Evolutionary conservation across 2,797 vertebrate genomes (phyloP).

Genomic region (Danio tinwini): DNA sequence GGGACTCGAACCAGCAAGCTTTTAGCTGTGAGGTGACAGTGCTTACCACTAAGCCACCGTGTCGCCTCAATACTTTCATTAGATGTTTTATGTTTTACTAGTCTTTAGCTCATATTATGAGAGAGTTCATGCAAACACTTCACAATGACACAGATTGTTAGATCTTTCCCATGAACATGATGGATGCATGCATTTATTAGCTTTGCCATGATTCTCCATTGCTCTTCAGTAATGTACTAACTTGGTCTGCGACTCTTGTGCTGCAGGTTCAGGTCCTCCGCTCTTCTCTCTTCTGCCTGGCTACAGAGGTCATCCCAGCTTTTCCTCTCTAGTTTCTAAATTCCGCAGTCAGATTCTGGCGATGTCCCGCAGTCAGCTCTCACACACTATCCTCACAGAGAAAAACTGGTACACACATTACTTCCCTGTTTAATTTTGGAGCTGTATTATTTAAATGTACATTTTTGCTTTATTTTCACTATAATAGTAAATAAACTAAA

Average conservation of each 20-base stretch:
- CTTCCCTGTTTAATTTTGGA: background rate
- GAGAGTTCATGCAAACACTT: background rate
- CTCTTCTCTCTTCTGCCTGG: constrained; percentile 89
- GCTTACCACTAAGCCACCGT: too few species aligned
- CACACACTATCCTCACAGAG: constrained; percentile 91
- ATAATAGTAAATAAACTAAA: background rate
- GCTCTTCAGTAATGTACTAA: background rate
- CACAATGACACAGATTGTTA: background rate
- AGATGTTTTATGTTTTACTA: too few species aligned
- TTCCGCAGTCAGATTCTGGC: constrained; percentile 88
- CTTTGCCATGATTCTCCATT: background rate
- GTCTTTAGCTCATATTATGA: background rate
- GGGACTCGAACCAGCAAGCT: too few species aligned
- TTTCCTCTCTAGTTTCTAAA: constrained; percentile 85
- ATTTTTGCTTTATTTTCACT: background rate
- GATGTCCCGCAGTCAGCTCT: constrained; percentile 89
- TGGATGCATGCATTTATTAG: background rate
- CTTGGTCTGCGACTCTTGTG: constrained; percentile 10
- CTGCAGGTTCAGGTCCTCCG: constrained; percentile 73
- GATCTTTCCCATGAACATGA: background rate
- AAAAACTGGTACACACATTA: constrained; percentile 86
- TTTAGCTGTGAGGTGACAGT: too few species aligned
- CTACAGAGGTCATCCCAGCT: constrained; percentile 87
- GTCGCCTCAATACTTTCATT: too few species aligned
- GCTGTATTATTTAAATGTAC: background rate